phyloP scores from a whole-genome alignment of 2,113 vertebrate species.

The Heteronetta atricapilla region DNA sequence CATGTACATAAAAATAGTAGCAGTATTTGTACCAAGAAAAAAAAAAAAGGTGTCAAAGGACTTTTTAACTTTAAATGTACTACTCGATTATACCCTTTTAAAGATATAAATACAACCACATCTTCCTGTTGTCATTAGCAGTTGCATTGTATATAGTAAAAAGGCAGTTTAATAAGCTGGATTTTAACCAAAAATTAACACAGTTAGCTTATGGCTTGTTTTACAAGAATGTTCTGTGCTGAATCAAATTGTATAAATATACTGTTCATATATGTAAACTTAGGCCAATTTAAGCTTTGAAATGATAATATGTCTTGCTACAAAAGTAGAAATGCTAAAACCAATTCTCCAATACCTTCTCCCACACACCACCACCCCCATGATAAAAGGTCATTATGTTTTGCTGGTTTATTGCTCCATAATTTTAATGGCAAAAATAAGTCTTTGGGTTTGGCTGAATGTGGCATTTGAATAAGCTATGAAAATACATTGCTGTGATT shows the following conservation, averaged over 20 bases:
- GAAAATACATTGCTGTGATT: neutral
- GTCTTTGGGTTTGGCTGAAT: neutral
- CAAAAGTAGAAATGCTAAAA: neutral
- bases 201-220: neutral
- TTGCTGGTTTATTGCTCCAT: neutral
- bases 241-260: neutral
- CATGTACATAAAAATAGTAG: neutral
- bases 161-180: neutral
- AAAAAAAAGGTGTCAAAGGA: neutral
- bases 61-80: neutral
- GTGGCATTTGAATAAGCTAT: neutral
- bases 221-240: neutral
- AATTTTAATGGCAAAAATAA: neutral
- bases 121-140: neutral
- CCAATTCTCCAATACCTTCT: neutral
- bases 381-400: neutral
- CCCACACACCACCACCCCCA: no score
- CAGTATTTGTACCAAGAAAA: neutral
- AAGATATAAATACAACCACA: neutral
- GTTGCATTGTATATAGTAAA: neutral
- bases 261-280: neutral
- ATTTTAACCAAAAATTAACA: neutral
- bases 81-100: neutral
- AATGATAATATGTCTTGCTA: neutral
- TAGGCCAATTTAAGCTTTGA: neutral